Percentiles rank a stretch among this genome's conserved stretches.
These are phyloP conservation scores for Lepidostoma basale DNA, from an alignment of 1,140 invertebrate genomes.

Conservation along the genomic window DNA sequence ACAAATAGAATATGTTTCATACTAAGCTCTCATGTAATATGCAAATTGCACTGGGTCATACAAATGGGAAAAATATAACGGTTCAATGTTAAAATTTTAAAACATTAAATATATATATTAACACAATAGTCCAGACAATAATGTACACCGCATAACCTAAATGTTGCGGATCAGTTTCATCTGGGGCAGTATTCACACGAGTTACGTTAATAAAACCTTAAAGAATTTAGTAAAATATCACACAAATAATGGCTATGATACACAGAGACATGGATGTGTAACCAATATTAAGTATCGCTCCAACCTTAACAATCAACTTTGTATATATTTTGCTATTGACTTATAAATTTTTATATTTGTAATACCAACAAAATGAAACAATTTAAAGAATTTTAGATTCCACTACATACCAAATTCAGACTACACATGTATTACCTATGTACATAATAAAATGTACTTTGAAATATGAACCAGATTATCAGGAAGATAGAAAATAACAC, in stretches of 20 bases:
- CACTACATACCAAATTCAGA: no score
- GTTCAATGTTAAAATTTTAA: neutral
- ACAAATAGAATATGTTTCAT: no score
- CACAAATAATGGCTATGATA: constrained; percentile 31
- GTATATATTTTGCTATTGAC: constrained; percentile 22
- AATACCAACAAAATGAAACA: neutral
- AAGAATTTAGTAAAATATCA: constrained; percentile 35
- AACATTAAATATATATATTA: neutral
- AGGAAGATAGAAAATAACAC: no score
- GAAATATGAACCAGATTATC: no score
- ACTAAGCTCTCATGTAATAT: no score
- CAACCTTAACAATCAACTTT: constrained; percentile 1
- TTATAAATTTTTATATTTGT: neutral
- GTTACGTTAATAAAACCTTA: constrained; percentile 5
- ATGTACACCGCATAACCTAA: constrained; percentile 4
- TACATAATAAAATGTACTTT: no score
- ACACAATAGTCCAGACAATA: constrained; percentile 4
- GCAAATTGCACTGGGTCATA: neutral
- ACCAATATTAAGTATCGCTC: constrained; percentile 11
- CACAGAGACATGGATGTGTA: constrained; percentile 12
- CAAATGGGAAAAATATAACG: neutral
- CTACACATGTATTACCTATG: no score
- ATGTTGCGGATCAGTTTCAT: constrained; percentile 8
- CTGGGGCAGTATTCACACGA: constrained; percentile 12
- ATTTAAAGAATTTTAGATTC: constrained; percentile 11